Evolutionary conservation across 2,888 invertebrate species (phyloP).

Genomic region (Bedellia somnulentella): DNA sequence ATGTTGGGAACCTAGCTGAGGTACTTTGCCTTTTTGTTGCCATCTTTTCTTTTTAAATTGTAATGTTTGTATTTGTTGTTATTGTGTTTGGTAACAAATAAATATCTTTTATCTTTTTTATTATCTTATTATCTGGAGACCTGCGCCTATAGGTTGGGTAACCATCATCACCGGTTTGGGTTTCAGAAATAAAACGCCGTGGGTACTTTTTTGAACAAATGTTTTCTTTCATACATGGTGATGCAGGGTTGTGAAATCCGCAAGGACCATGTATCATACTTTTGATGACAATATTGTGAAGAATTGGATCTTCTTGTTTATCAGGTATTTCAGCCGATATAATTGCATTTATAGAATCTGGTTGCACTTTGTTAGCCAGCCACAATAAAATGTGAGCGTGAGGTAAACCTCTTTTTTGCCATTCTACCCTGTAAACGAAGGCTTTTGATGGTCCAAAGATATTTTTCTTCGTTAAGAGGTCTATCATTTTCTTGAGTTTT

Average conservation of each 20-base stretch:
- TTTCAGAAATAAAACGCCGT: conserved; percentile 12
- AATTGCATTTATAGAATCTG: conserved; percentile 12
- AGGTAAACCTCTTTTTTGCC: conserved; percentile 13
- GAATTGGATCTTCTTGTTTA: conserved; percentile 10
- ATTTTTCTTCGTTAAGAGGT: conserved; percentile 12
- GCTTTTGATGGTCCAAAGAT: conserved; percentile 13
- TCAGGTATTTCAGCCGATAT: conserved; percentile 13
- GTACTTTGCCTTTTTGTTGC: too few species aligned
- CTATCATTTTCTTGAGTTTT: conserved; percentile 14
- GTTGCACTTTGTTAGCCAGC: conserved; percentile 12
- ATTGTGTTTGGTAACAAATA: too few species aligned
- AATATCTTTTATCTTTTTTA: too few species aligned
- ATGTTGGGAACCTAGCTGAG: too few species aligned
- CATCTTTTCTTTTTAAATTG: too few species aligned
- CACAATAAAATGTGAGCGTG: conserved; percentile 12
- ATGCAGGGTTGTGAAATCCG: conserved; percentile 9
- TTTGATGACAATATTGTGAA: conserved; percentile 12
- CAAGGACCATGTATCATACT: conserved; percentile 16
- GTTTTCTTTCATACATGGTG: conserved; percentile 14
- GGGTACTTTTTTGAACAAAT: conserved; percentile 15
- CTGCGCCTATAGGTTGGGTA: conserved; percentile 16
- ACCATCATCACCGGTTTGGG: too few species aligned
- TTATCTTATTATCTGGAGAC: too few species aligned
- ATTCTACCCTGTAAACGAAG: too few species aligned
- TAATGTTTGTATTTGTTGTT: too few species aligned